phyloP scores from a whole-genome alignment of 1,140 invertebrate genomes.

The Panulirus ornatus region DNA sequence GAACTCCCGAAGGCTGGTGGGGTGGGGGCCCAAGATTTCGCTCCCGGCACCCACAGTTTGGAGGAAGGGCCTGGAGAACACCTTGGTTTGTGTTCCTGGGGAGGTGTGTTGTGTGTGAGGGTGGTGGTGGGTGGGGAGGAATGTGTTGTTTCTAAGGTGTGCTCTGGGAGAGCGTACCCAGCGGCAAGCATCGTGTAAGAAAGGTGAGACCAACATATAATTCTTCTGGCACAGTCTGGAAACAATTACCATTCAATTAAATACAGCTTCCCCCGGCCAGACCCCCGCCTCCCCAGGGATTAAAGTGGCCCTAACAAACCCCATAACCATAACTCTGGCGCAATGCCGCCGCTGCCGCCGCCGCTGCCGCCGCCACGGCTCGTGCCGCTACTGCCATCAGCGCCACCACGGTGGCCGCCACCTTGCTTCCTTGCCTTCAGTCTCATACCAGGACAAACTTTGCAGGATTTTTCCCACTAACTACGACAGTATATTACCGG shows the following conservation, averaged over 20 bases:
- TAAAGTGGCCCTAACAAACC: slow-evolving; percentile 61
- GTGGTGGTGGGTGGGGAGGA: too few species aligned
- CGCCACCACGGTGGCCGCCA: background rate
- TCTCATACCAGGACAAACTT: slow-evolving; percentile 13
- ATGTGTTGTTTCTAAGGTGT: too few species aligned
- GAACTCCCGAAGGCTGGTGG: background rate
- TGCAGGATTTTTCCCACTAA: background rate
- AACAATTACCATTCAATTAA: slow-evolving; percentile 68
- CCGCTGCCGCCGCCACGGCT: background rate
- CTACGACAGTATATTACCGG: slow-evolving; percentile 5
- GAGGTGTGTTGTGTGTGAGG: background rate
- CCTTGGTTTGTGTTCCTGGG: background rate
- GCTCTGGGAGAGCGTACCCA: background rate
- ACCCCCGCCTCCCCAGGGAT: slow-evolving; percentile 32
- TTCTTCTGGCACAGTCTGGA: slow-evolving; percentile 35
- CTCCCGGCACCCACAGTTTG: slow-evolving; percentile 3
- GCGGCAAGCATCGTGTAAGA: background rate
- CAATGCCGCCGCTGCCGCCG: background rate
- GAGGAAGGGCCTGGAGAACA: too few species aligned
- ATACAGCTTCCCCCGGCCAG: slow-evolving; percentile 52
- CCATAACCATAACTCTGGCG: slow-evolving; percentile 37
- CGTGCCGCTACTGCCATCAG: too few species aligned
- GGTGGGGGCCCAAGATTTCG: background rate
- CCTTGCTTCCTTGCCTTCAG: background rate
- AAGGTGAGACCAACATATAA: slow-evolving; percentile 45